Evolutionary conservation across 2,113 vertebrate genomes (phyloP).

Genomic region (Dendropsophus ebraccatus): DNA sequence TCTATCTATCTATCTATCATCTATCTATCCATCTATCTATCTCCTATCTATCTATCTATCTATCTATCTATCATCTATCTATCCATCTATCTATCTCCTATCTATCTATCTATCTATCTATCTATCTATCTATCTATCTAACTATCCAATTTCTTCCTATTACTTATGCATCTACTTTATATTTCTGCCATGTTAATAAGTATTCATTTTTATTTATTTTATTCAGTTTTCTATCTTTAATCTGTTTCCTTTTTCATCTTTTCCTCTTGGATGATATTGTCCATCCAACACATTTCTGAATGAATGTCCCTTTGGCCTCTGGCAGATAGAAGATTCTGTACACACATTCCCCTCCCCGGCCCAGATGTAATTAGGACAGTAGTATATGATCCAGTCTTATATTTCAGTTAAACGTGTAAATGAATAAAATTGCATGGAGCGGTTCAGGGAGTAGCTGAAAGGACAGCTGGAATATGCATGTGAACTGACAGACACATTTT

Average conservation of each 20-base stretch:
- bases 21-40: background rate
- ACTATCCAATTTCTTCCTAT: too few species aligned
- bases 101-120: conserved; percentile 13
- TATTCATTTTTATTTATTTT: background rate
- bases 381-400: conserved; percentile 29
- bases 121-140: conserved; percentile 25
- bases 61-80: background rate
- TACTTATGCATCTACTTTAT: too few species aligned
- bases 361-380: conserved; percentile 34
- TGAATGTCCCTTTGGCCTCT: background rate
- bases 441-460: conserved; percentile 31
- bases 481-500: conserved; percentile 58
- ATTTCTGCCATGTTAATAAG: too few species aligned
- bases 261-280: background rate
- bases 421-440: conserved; percentile 53
- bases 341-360: background rate
- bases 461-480: conserved; percentile 56
- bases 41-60: background rate
- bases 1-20: background rate
- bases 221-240: background rate
- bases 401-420: conserved; percentile 39
- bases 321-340: background rate
- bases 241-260: background rate
- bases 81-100: background rate
- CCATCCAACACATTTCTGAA: background rate